Evolutionary conservation across 2,888 invertebrate species (phyloP).

Genomic region (Cataglyphis cursor): DNA sequence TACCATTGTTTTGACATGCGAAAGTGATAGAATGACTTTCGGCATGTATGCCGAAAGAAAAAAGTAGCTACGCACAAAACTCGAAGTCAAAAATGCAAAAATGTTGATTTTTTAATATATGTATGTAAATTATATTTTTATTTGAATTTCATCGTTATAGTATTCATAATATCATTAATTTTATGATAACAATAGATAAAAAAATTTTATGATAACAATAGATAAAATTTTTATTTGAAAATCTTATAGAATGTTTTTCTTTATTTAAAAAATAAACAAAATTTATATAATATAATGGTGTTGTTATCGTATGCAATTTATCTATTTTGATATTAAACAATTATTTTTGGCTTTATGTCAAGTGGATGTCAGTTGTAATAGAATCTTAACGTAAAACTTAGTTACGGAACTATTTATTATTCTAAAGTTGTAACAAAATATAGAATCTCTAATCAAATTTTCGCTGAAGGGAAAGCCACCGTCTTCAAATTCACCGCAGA

Average conservation of each 20-base stretch:
- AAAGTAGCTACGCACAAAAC: neutral
- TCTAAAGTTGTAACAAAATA: slow-evolving; percentile 28
- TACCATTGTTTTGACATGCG: neutral
- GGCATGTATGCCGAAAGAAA: neutral
- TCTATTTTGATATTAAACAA: neutral
- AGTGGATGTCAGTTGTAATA: neutral
- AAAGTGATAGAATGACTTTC: slow-evolving; percentile 14
- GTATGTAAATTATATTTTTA: neutral
- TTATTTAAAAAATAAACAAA: neutral
- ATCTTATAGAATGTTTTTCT: neutral
- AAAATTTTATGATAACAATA: neutral
- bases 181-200: neutral
- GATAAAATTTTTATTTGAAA: neutral
- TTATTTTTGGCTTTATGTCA: neutral
- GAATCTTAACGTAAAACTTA: neutral
- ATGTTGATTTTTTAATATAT: neutral
- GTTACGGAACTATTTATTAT: slow-evolving; percentile 16
- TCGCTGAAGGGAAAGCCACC: neutral
- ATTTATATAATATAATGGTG: neutral
- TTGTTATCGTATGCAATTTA: neutral
- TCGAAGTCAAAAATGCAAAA: neutral
- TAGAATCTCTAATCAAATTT: slow-evolving; percentile 40
- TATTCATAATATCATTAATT: neutral
- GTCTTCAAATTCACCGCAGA: neutral
- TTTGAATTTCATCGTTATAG: neutral